These are phyloP conservation scores for Podilymbus podiceps DNA, from an alignment of 2,113 vertebrate genomes.

Conservation along the genomic window DNA sequence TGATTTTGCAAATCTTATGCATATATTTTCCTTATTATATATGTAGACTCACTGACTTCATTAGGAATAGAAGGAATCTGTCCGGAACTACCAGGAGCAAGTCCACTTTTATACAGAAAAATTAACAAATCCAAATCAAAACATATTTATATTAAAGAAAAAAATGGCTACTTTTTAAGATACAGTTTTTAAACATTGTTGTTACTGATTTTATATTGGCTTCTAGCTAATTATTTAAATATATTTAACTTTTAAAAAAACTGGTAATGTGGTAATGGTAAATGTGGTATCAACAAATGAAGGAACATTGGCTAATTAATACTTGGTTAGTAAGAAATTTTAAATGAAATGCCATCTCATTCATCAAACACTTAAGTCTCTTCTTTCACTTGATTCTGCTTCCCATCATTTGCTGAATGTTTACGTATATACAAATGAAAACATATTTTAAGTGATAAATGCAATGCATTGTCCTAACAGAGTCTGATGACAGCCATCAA, in stretches of 20 bases:
- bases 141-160: neutral
- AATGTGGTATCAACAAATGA: neutral
- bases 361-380: neutral
- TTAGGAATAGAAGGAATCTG: neutral
- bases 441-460: neutral
- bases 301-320: neutral
- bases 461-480: neutral
- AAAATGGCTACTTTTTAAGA: fast-evolving
- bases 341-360: neutral
- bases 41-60: neutral
- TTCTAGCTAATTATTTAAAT: neutral
- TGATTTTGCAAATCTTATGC: neutral
- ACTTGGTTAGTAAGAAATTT: neutral
- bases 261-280: fast-evolving
- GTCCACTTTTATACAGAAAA: neutral
- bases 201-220: neutral
- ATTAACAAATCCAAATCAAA: neutral
- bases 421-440: neutral
- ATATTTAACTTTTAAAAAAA: neutral
- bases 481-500: neutral
- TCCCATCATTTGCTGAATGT: neutral
- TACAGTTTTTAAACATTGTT: neutral
- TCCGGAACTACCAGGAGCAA: neutral
- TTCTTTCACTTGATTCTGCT: neutral
- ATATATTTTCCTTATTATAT: neutral